These are phyloP conservation scores for Nibea albiflora DNA, from an alignment of 2,113 vertebrate species.

Conservation along the genomic window DNA sequence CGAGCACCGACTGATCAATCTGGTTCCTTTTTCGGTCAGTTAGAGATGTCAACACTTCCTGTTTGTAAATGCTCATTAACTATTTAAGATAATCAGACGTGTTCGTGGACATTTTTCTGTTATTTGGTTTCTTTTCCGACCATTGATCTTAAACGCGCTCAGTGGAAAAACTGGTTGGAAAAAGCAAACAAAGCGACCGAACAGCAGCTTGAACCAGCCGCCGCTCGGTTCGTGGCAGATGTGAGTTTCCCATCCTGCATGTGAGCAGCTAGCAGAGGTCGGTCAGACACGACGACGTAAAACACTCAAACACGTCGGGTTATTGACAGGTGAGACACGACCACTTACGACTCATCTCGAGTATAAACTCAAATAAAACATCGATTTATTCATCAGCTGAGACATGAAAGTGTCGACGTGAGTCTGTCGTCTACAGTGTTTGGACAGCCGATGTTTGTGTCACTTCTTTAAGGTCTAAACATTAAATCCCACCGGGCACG, in stretches of 20 bases:
- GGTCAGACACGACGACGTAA: too few species aligned
- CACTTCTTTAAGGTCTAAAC: too few species aligned
- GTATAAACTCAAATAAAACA: not conserved
- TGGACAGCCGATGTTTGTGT: not conserved
- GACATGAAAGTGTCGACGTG: not conserved
- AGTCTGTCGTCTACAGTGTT: too few species aligned
- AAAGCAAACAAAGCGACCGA: conserved; percentile 47
- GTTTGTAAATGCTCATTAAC: not conserved
- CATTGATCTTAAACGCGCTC: not conserved
- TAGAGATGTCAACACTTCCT: not conserved
- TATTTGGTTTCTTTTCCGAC: not conserved
- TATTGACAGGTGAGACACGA: not conserved
- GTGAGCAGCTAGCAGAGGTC: not conserved
- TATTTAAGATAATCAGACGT: too few species aligned
- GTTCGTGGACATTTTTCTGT: not conserved
- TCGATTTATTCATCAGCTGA: not conserved
- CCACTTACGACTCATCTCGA: too few species aligned
- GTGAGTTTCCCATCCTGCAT: conserved; percentile 53
- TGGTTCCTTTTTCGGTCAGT: not conserved
- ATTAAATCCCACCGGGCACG: too few species aligned
- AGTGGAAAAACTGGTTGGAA: conserved; percentile 50
- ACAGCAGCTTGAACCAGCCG: conserved; percentile 12
- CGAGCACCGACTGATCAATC: not conserved
- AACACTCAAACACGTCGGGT: too few species aligned
- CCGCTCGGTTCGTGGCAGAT: conserved; percentile 37